Conservation (phyloP, 2,113 vertebrate species). For the Epinephelus moara region DNA sequence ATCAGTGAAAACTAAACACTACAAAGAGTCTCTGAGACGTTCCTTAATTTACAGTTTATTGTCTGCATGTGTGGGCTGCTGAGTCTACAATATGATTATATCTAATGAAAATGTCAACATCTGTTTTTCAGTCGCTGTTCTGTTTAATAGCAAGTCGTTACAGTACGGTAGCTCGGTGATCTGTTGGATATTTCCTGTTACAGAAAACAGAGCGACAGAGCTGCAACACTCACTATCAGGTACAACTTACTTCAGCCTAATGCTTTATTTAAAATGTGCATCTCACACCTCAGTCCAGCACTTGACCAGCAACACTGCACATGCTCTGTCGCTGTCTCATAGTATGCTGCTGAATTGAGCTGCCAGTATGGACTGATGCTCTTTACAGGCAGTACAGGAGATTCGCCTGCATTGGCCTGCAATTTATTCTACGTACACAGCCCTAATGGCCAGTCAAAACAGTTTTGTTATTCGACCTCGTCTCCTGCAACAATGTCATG, state of each 20-base stretch:
- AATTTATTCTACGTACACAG: no score
- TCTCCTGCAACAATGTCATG: background rate
- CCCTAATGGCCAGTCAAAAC: background rate
- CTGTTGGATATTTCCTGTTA: background rate
- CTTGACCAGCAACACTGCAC: background rate
- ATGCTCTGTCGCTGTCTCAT: background rate
- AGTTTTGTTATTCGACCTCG: background rate
- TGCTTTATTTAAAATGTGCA: background rate
- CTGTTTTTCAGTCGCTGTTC: background rate
- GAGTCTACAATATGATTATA: conserved; percentile 5
- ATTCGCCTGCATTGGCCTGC: background rate
- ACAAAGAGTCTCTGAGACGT: background rate
- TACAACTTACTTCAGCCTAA: background rate
- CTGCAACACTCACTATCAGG: background rate
- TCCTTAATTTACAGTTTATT: conserved; percentile 3
- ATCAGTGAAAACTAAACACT: background rate
- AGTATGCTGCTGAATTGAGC: background rate
- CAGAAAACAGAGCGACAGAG: background rate
- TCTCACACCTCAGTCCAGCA: background rate
- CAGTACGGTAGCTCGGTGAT: background rate
- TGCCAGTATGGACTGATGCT: background rate
- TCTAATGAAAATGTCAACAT: conserved; percentile 20
- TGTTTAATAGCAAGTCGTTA: background rate
- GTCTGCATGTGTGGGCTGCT: background rate
- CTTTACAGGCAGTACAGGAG: background rate